These are phyloP conservation scores for Lampropteryx suffumata DNA, from an alignment of 2,888 invertebrate species.

Conservation along the genomic window DNA sequence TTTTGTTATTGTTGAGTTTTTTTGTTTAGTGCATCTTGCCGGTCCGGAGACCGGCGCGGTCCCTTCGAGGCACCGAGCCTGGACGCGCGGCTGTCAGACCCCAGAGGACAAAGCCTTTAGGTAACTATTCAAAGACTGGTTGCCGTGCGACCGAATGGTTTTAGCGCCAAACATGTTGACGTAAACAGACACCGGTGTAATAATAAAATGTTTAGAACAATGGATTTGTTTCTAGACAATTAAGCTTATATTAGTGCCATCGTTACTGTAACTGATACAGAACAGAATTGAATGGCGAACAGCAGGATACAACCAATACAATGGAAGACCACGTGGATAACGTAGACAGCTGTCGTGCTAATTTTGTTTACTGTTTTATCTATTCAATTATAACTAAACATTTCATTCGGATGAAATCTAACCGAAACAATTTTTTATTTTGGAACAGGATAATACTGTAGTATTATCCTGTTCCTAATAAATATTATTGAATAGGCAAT, in stretches of 20 bases:
- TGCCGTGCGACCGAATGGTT: conserved; percentile 38
- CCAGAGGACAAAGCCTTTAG: conserved; percentile 78
- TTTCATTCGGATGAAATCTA: too few relatives aligned
- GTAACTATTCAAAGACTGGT: conserved; percentile 62
- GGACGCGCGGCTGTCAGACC: conserved; percentile 70
- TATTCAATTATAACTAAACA: too few relatives aligned
- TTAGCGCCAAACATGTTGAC: conserved; percentile 49
- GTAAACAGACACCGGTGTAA: conserved; percentile 51
- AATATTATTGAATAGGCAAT: too few relatives aligned
- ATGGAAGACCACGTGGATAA: conserved; percentile 30
- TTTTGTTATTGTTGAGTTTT: conserved; percentile 81
- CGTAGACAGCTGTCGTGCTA: conserved; percentile 27
- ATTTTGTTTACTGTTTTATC: conserved; percentile 13
- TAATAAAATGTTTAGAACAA: conserved; percentile 37
- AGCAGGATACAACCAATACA: conserved; percentile 14
- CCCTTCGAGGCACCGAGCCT: conserved; percentile 72
- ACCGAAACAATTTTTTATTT: too few relatives aligned
- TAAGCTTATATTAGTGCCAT: conserved; percentile 17
- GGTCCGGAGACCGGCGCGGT: conserved; percentile 73
- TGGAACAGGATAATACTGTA: too few relatives aligned
- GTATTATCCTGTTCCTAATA: too few relatives aligned
- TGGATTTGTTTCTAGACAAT: conserved; percentile 32
- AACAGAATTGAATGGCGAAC: conserved; percentile 7
- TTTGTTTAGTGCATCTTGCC: conserved; percentile 82
- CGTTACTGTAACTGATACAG: conserved; percentile 17